These are phyloP conservation scores for Semnornis frantzii DNA, from an alignment of 2,113 vertebrate genomes.

Conservation along the genomic window DNA sequence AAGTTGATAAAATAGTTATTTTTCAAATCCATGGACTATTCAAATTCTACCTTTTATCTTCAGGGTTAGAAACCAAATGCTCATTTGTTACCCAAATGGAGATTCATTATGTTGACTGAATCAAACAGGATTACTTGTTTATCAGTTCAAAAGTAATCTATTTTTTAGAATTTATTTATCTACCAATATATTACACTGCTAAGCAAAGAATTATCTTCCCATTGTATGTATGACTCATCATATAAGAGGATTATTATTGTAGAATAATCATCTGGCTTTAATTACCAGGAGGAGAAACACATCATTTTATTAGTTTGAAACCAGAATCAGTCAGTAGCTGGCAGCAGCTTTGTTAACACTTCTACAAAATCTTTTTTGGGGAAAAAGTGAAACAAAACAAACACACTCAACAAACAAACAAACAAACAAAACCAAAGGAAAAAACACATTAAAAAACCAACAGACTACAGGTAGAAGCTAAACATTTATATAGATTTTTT, in stretches of 20 bases:
- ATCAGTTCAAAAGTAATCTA: constrained; percentile 54
- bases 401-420: too few species aligned
- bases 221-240: constrained; percentile 30
- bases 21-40: neutral
- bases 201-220: constrained; percentile 38
- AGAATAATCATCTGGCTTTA: constrained; percentile 59
- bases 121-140: constrained; percentile 58
- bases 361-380: neutral
- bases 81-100: constrained; percentile 35
- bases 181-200: constrained; percentile 33
- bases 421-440: neutral
- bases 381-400: neutral
- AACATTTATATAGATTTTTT: neutral
- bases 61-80: constrained; percentile 21
- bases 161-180: constrained; percentile 31
- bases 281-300: constrained; percentile 33
- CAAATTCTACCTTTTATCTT: neutral
- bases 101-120: constrained; percentile 43
- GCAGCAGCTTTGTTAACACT: constrained; percentile 14
- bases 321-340: constrained; percentile 6
- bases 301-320: constrained; percentile 59
- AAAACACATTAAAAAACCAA: too few species aligned
- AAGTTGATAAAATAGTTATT: constrained; percentile 6
- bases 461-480: neutral
- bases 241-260: constrained; percentile 63